Percentiles rank a stretch among this genome's conserved stretches.
These are phyloP conservation scores for Pterostichus madidus DNA, from an alignment of 2,888 invertebrate genomes.

Conservation along the genomic window DNA sequence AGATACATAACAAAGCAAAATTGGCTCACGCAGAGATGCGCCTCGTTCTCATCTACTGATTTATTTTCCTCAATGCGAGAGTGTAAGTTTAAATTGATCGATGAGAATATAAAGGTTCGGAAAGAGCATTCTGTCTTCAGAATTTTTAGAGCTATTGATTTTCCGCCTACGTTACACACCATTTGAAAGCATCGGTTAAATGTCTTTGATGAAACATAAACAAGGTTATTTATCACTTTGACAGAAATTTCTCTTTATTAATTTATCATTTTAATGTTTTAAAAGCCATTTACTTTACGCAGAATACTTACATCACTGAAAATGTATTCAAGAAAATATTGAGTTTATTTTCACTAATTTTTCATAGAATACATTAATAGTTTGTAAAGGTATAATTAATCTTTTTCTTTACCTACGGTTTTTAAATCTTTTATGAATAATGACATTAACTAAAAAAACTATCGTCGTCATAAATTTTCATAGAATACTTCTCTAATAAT, in stretches of 20 bases:
- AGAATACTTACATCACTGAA: constrained; percentile 46
- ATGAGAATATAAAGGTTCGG: constrained; percentile 36
- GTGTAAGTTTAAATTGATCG: constrained; percentile 49
- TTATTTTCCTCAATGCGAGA: constrained; percentile 27
- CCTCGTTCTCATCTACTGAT: constrained; percentile 7
- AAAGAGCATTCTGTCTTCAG: constrained; percentile 32
- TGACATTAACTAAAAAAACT: not conserved
- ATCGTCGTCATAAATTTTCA: not conserved
- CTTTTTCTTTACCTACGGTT: not conserved
- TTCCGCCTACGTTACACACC: constrained; percentile 39
- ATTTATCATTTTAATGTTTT: constrained; percentile 58
- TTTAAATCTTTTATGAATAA: not conserved
- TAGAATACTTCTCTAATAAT: not conserved
- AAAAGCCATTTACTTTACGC: constrained; percentile 45
- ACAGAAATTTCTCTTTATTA: constrained; percentile 50
- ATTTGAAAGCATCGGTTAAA: constrained; percentile 58
- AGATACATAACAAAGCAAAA: constrained; percentile 29
- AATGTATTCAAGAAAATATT: constrained; percentile 28
- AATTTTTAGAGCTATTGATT: constrained; percentile 49
- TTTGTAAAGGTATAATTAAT: constrained; percentile 10
- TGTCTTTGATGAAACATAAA: constrained; percentile 60
- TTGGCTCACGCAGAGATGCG: constrained; percentile 9
- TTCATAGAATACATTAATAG: constrained; percentile 4
- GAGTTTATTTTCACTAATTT: constrained; percentile 19
- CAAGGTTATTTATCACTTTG: constrained; percentile 62